A percentile compares a stretch with the other conserved stretches of the same genome.
phyloP scores from a whole-genome alignment of 2,888 invertebrate genomes.

The Drosophila mimetica region DNA sequence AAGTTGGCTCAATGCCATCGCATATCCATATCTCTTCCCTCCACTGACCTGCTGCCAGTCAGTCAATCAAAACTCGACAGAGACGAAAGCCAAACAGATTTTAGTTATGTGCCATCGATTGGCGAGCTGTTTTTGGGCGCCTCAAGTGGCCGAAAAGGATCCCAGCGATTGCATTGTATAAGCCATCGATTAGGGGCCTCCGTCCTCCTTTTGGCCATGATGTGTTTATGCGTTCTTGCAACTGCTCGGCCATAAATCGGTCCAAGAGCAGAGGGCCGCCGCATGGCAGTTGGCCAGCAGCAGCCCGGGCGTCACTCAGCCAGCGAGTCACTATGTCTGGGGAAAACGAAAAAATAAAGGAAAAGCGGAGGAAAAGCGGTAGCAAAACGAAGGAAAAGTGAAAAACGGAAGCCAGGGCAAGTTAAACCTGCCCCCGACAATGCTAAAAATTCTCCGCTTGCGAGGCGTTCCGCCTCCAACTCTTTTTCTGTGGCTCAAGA shows the following conservation, averaged over 20 bases:
- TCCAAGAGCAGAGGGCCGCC: constrained; percentile 10
- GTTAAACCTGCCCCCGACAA: constrained; percentile 46
- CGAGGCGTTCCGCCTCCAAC: constrained; percentile 21
- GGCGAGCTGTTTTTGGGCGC: constrained; percentile 17
- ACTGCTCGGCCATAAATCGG: constrained; percentile 63
- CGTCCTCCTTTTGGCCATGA: constrained; percentile 33
- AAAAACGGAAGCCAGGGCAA: constrained; percentile 33
- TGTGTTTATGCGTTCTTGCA: constrained; percentile 61
- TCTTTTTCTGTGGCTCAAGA: constrained; percentile 54
- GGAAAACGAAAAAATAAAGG: constrained; percentile 9
- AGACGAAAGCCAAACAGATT: constrained; percentile 23
- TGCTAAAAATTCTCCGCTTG: constrained; percentile 29
- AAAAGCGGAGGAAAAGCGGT: not conserved
- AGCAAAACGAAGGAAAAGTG: constrained; percentile 4
- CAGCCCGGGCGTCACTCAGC: constrained; percentile 55
- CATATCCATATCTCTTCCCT: not conserved
- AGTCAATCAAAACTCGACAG: constrained; percentile 30
- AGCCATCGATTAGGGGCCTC: constrained; percentile 36
- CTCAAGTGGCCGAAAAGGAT: constrained; percentile 17
- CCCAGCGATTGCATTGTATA: constrained; percentile 27
- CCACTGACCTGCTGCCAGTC: constrained; percentile 29
- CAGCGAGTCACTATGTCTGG: constrained; percentile 34
- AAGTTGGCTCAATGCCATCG: constrained; percentile 12
- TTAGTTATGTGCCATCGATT: constrained; percentile 32
- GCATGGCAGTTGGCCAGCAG: constrained; percentile 68